Base-by-base conservation (phyloP, 2,888 invertebrate genomes). In the Netelia virgata region DNA sequence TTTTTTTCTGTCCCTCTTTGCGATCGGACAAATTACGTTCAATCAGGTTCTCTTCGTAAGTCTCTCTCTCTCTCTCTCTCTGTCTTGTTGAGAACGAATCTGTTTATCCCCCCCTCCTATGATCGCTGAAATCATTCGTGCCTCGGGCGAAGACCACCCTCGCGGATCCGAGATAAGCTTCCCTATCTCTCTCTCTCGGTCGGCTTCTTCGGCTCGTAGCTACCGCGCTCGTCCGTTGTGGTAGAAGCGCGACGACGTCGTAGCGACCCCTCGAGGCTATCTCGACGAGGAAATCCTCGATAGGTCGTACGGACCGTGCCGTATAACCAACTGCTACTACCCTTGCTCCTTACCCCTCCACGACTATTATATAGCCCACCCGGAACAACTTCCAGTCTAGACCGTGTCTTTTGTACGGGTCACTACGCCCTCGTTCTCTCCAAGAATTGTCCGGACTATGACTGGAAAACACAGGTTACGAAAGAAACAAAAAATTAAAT, bases 331-430 rank as follows among this genome's bases (percentile, higher is more conserved):
- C 81, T 69, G 66, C 69, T 74, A 84, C 84, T 73, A 78, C 81
- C 55, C 55, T 16, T 14, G 0, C 11, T 50, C 5, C 2, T 11
- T 14, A n/a, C 50, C 50, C n/a, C 50, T n/a, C 6, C 50, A 11
- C 28, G 28, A 80, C 84, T 80, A 84, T 84, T 84, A 84, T 84
- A 76, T 76, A 64, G 47, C 64, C 78, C 74, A 55, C 64, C 70
- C 77, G 82, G 73, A 74, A 84, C 82, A 84, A 84, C 82, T 84
- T 84, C 82, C 82, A 84, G 84, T 84, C 84, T 84, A 84, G 84
- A 84, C 84, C 82, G 23, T 59, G 74, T 81, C 81, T 84, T 84
- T 84, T 82, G 77, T 84, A 81, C 82, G 82, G 84, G 69, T 82
- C 78, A 82, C 74, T 70, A 74, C 74, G 78, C 66, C 23, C 78